These are phyloP conservation scores for Fragum whitleyi DNA, from an alignment of 2,888 invertebrate genomes.

Conservation along the genomic window DNA sequence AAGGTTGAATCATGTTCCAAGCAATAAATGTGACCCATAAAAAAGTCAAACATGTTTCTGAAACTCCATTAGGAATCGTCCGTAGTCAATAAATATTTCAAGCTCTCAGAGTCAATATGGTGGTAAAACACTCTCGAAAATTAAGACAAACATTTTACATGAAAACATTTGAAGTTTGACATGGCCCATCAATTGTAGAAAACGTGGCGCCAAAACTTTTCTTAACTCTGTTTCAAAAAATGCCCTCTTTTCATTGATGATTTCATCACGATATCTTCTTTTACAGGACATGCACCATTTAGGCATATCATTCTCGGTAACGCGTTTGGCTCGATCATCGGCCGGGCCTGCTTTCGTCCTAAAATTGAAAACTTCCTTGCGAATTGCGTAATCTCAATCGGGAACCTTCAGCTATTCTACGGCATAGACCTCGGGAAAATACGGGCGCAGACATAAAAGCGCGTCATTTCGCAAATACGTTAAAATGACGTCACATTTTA, in stretches of 20 bases:
- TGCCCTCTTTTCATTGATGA: background rate
- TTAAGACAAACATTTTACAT: conserved; percentile 1
- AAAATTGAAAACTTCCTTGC: too few relatives aligned
- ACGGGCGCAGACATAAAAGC: too few relatives aligned
- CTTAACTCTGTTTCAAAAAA: background rate
- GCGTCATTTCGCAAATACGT: too few relatives aligned
- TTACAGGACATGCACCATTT: too few relatives aligned
- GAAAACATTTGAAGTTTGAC: conserved; percentile 1
- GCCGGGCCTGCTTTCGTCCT: too few relatives aligned
- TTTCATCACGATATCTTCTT: background rate
- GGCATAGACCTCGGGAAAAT: too few relatives aligned
- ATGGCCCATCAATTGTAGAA: background rate
- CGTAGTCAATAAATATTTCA: background rate
- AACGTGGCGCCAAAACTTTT: background rate
- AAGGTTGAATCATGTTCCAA: too few relatives aligned
- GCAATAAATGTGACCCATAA: background rate
- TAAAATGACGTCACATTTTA: too few relatives aligned
- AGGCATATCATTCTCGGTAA: too few relatives aligned
- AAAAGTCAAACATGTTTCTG: background rate
- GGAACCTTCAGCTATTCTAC: too few relatives aligned
- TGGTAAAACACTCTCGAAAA: background rate
- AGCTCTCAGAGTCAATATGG: background rate
- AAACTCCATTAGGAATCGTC: background rate
- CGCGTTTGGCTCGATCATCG: too few relatives aligned
- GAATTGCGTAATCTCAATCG: too few relatives aligned